Base-by-base conservation (phyloP, 2,797 vertebrate species). In the Liasis olivaceus region DNA sequence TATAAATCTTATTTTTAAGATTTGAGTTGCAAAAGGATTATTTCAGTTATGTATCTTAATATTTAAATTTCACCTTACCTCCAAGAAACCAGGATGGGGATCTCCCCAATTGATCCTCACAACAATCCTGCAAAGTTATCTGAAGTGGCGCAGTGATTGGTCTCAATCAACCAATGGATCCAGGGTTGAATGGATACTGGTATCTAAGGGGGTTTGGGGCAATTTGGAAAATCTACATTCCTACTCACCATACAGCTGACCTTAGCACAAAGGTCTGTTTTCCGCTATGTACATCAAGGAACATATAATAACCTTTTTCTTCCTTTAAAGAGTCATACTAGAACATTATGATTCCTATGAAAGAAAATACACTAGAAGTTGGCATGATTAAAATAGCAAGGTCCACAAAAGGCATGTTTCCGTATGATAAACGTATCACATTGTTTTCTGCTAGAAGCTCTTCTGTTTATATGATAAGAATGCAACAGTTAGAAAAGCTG, bases 381-480 rank as follows among this genome's bases (percentile, higher is more conserved):
- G 31, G 88, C 47, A 90, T 93, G 91, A 86, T 88, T 91, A 91
- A 96, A 84, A 66, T 66, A n/a, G 28, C 13, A 42, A 90, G 69
- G 22, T 94, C 77, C 51, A 92, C 11, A 62, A 6, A 24, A 63
- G 72, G 26, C 4, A 28, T 64, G 60, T 5, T 58, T 89, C 84
- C 31, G 28, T 56, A 5, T 85, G 22, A 92, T 92, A 66, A 59
- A 9, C 51, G 36, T 62, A 64, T 85, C 51, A 63, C 36, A 84
- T 62, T 84, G 69, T n/a, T 9, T 89, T 89, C 69, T 24, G 51
- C 31, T 63, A n/a, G 26, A 81, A 51, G 13, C n/a, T 54, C 14
- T 58, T 92, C 72, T 56, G 72, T 85, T 64, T 36, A 63, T 87
- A 89, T 56, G 58, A 56, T 56, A 63, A 85, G 54, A 89, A 59